phyloP scores from a whole-genome alignment of 2,113 vertebrate genomes.

The Accipiter virgatus region DNA sequence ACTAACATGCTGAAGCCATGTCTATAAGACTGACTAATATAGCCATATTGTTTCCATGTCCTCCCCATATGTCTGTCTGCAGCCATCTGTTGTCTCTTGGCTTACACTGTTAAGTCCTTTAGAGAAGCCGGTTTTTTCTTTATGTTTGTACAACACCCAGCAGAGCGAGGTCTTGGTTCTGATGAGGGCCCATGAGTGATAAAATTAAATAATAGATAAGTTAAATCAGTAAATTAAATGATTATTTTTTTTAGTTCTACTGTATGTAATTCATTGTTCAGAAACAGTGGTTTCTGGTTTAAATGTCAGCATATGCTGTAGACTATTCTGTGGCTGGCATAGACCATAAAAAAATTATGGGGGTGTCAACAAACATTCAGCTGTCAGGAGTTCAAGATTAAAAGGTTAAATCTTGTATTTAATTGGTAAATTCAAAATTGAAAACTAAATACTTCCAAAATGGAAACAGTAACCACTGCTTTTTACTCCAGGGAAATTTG shows the following conservation, averaged over 20 bases:
- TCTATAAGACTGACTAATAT: conserved; percentile 42
- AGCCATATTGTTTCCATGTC: conserved; percentile 46
- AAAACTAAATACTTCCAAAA: neutral
- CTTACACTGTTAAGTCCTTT: conserved; percentile 17
- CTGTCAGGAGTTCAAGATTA: neutral
- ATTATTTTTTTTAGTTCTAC: neutral
- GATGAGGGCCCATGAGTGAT: neutral
- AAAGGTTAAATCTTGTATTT: neutral
- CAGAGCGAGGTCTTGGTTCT: neutral
- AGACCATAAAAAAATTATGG: neutral
- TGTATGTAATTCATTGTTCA: neutral
- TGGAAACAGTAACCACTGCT: neutral
- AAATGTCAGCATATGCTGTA: neutral
- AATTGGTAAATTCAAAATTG: neutral
- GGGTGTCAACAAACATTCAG: neutral
- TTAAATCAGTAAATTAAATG: neutral
- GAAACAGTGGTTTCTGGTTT: neutral
- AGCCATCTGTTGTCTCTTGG: conserved; percentile 60
- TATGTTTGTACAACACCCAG: neutral
- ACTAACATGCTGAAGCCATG: neutral
- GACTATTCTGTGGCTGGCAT: neutral
- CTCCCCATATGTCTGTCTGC: conserved; percentile 41
- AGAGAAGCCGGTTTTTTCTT: neutral
- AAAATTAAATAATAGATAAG: neutral
- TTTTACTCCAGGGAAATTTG: neutral